A percentile compares a stretch with the other conserved stretches of the same genome.
Conservation (phyloP, 2,797 vertebrate species). For the Linurgus olivaceus region DNA sequence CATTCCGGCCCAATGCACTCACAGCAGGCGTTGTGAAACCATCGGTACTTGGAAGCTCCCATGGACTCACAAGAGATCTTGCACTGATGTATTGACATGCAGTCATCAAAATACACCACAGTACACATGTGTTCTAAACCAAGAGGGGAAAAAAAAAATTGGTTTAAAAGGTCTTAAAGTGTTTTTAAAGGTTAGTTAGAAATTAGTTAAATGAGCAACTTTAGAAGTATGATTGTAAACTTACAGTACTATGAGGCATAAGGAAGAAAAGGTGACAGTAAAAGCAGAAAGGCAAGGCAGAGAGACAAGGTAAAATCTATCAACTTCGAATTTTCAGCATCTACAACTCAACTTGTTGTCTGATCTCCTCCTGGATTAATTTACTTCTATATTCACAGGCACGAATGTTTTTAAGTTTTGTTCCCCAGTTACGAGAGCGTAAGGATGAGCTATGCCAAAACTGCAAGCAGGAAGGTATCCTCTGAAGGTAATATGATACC, state of each 20-base stretch:
- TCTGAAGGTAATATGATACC: neutral
- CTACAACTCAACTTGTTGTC: neutral
- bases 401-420: neutral
- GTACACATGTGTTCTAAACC: conserved; percentile 93
- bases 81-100: conserved; percentile 97
- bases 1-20: conserved; percentile 97
- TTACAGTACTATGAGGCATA: neutral
- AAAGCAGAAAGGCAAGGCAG: neutral
- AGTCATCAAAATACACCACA: conserved; percentile 98
- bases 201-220: neutral
- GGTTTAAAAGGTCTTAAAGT: neutral
- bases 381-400: neutral
- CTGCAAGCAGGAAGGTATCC: neutral
- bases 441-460: neutral
- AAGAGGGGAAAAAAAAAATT: neutral
- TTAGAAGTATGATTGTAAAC: neutral
- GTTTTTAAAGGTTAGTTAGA: neutral
- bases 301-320: neutral
- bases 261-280: neutral
- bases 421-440: accelerated
- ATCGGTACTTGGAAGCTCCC: conserved; percentile 98
- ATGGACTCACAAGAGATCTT: conserved; percentile 97
- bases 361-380: neutral
- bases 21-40: conserved; percentile 99
- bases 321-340: neutral